phyloP scores from a whole-genome alignment of 2,113 vertebrate species.

The Tachysurus fulvidraco region DNA sequence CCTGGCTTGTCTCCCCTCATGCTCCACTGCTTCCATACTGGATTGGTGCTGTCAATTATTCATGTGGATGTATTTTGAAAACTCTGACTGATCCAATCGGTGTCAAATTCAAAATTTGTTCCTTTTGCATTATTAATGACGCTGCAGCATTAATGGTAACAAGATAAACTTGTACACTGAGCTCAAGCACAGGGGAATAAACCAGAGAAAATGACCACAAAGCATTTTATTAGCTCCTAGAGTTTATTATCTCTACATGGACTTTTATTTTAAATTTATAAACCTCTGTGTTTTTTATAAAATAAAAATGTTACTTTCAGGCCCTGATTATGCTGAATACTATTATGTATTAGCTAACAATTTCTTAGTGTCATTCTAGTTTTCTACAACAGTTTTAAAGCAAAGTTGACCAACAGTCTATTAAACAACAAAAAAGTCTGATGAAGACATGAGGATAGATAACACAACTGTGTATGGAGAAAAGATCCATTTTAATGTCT shows the following conservation, averaged over 20 bases:
- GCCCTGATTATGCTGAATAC: not conserved
- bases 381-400: not conserved
- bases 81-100: constrained; percentile 82
- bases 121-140: constrained; percentile 81
- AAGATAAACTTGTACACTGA: constrained; percentile 50
- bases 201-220: not conserved
- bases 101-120: constrained; percentile 89
- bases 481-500: not conserved
- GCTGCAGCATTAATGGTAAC: constrained; percentile 64
- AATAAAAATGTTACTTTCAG: not conserved
- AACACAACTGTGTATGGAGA: not conserved
- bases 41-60: constrained; percentile 84
- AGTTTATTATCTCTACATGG: no score
- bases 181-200: not conserved
- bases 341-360: not conserved
- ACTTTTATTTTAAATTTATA: not conserved
- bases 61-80: constrained; percentile 83
- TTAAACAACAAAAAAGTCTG: not conserved
- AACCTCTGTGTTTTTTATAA: not conserved
- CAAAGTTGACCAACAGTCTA: not conserved
- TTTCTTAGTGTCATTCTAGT: not conserved
- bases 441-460: not conserved
- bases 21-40: constrained; percentile 75
- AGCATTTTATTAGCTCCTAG: not conserved
- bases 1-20: constrained; percentile 50